Percentiles rank a stretch among this genome's conserved stretches.
These are phyloP conservation scores for Hypercompe scribonia DNA, from an alignment of 2,888 invertebrate species.

Conservation along the genomic window DNA sequence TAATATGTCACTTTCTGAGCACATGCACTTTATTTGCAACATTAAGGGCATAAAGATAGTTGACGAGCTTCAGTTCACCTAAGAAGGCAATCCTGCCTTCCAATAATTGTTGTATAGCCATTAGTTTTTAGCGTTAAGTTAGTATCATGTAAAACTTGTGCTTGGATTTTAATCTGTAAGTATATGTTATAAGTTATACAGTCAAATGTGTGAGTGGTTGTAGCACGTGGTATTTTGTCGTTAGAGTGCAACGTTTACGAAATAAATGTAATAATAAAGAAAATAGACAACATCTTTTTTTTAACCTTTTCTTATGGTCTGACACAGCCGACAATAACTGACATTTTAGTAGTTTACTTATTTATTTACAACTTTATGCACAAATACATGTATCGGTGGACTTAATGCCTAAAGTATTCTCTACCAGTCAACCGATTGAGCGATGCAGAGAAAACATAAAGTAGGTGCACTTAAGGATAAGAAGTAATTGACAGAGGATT, in stretches of 20 bases:
- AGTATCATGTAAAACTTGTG: background rate
- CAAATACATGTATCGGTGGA: too few relatives aligned
- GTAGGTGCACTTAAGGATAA: too few relatives aligned
- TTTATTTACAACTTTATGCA: too few relatives aligned
- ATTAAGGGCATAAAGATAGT: background rate
- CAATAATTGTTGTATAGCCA: background rate
- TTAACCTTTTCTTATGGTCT: background rate
- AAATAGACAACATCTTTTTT: background rate
- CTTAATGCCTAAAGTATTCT: too few relatives aligned
- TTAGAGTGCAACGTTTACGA: background rate
- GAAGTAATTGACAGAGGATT: too few relatives aligned
- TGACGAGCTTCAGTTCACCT: background rate
- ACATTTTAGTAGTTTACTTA: too few relatives aligned
- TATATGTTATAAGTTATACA: constrained; percentile 9
- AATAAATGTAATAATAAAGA: constrained; percentile 10
- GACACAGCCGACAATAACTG: too few relatives aligned
- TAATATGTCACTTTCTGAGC: background rate
- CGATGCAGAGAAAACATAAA: too few relatives aligned
- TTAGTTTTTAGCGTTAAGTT: background rate
- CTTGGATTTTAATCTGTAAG: constrained; percentile 26
- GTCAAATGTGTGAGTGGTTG: constrained; percentile 10
- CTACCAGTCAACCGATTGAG: too few relatives aligned
- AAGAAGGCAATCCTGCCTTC: too few relatives aligned
- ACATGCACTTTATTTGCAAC: background rate
- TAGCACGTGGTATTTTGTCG: constrained; percentile 5